phyloP scores from a whole-genome alignment of 1,140 invertebrate genomes.

The Hyphantria cunea region DNA sequence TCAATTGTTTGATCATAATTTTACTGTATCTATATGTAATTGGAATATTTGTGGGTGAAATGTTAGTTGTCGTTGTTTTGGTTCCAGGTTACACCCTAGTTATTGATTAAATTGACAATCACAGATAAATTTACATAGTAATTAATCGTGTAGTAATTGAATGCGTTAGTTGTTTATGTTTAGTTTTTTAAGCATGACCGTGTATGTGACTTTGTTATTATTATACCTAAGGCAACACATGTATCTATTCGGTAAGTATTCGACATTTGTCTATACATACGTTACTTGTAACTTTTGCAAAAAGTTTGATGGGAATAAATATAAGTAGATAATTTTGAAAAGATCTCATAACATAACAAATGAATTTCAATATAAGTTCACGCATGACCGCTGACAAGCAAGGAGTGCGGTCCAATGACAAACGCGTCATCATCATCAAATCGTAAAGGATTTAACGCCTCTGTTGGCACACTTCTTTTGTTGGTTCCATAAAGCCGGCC shows the following conservation, averaged over 20 bases:
- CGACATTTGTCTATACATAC: neutral
- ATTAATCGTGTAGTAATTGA: constrained; percentile 55
- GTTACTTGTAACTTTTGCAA: neutral
- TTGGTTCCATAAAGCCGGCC: constrained; percentile 75
- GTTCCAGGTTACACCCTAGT: constrained; percentile 79
- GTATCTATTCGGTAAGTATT: constrained; percentile 32
- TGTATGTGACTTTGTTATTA: constrained; percentile 47
- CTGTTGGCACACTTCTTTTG: constrained; percentile 79
- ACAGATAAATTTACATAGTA: constrained; percentile 80
- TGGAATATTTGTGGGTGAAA: constrained; percentile 65
- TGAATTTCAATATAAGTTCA: constrained; percentile 39
- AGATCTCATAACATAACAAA: constrained; percentile 28
- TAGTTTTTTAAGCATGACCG: constrained; percentile 66
- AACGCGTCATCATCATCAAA: constrained; percentile 74
- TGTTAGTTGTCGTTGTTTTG: constrained; percentile 76
- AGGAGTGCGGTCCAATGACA: constrained; percentile 63
- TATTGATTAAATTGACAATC: constrained; percentile 53
- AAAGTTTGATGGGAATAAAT: constrained; percentile 5
- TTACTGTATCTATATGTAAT: constrained; percentile 60
- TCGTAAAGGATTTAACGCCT: constrained; percentile 81
- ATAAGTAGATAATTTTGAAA: constrained; percentile 6
- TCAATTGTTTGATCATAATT: constrained; percentile 71
- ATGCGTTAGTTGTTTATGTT: constrained; percentile 61
- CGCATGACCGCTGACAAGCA: constrained; percentile 57
- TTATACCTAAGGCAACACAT: constrained; percentile 14